These are phyloP conservation scores for Pheosia gnoma DNA, from an alignment of 2,888 invertebrate species.

Conservation along the genomic window DNA sequence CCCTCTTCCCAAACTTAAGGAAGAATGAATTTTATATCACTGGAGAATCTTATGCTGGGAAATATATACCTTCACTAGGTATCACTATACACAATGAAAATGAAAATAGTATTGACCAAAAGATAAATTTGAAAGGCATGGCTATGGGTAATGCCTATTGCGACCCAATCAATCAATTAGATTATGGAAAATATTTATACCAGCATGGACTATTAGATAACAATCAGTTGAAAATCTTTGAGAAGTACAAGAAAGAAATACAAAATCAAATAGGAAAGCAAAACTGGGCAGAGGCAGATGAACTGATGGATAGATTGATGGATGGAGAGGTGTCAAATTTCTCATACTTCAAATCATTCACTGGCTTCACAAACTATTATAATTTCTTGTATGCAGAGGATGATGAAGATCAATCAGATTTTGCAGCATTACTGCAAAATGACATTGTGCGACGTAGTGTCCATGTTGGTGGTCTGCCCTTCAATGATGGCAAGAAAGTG, in stretches of 20 bases:
- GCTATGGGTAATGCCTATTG: conserved; percentile 81
- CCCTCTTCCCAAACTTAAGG: conserved; percentile 81
- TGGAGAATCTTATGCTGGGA: conserved; percentile 86
- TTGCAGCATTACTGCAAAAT: conserved; percentile 59
- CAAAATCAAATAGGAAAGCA: conserved; percentile 83
- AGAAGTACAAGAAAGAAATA: conserved; percentile 83
- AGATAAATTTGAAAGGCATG: conserved; percentile 81
- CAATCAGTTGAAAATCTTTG: conserved; percentile 82
- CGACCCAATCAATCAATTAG: conserved; percentile 78
- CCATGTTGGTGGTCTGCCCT: conserved; percentile 86
- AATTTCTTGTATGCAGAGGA: conserved; percentile 85
- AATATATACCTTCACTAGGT: conserved; percentile 78
- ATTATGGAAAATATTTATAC: conserved; percentile 79
- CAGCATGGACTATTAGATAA: conserved; percentile 82
- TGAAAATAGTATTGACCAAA: conserved; percentile 39
- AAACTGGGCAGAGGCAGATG: conserved; percentile 87
- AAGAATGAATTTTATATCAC: conserved; percentile 83
- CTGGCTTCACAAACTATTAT: conserved; percentile 90
- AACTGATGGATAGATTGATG: conserved; percentile 88
- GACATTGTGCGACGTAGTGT: conserved; percentile 77
- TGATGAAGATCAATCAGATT: conserved; percentile 69
- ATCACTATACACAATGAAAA: conserved; percentile 81
- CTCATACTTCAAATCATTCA: conserved; percentile 85
- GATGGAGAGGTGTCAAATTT: conserved; percentile 61
- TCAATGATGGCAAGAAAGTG: conserved; percentile 74